Evolutionary conservation across 2,888 invertebrate species (phyloP), one percentile per base, ranked within the genome.

Genomic region (Liopterus haemorrhoidalis): DNA sequence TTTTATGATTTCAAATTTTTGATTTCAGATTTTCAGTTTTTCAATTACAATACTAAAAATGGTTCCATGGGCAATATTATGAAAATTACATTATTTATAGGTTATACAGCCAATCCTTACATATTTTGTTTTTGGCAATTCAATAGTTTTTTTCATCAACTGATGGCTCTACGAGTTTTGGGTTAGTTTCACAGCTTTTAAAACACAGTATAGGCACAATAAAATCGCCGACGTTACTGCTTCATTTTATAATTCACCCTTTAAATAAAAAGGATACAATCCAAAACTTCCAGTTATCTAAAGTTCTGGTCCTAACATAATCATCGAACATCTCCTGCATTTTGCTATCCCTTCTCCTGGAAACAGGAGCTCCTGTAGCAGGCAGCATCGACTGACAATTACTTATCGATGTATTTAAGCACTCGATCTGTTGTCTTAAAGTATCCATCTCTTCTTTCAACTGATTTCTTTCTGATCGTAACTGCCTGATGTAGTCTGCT

Each of bases 221-320:
- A 28, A 30, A 8, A 11, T 44, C 2, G 19, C 18, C 3, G 22
- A 42, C 12, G n/a, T 2, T 45, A 15, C 2, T n/a, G 16, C n/a
- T 18, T 18, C 15, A 38, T 11, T 9, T 18, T 8, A 24, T 24
- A 24, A 9, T 31, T 43, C 4, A 27, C 33, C 11, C 11, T 11
- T n/a, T 5, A 47, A 14, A 11, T 12, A 28, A 40, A 76, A 81
- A 82, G 82, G 81, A 83, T 91, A 94, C 94, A 74, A 96, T 91
- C 93, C 94, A 96, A 72, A 94, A 96, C 72, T 93, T 95, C 95
- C 95, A 96, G 70, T 93, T 92, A 61, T 85, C 84, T 65, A 84
- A 75, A 12, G 94, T 94, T 48, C 92, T 75, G 57, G 75, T 79
- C 54, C 84, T 78, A 32, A 96, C 90, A 71, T 94, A 94, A 21